A percentile compares a stretch with the other conserved stretches of the same genome.
Conservation (phyloP, 2,888 invertebrate species). For the Lasioglossum zephyrum region DNA sequence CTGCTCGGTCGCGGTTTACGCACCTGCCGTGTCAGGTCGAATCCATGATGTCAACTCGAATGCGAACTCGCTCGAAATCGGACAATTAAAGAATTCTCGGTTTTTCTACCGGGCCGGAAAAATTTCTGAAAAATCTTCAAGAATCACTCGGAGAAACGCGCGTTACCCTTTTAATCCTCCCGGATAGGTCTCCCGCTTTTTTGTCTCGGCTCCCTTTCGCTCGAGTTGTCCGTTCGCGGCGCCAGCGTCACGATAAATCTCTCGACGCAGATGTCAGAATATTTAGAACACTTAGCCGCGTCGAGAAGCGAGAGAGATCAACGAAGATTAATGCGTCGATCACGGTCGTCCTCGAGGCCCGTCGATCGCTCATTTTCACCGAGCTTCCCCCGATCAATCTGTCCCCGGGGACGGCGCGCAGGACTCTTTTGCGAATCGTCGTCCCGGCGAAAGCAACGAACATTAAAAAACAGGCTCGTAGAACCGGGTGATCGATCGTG, state of each 20-base stretch:
- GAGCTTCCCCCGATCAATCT: constrained; percentile 56
- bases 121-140: background rate
- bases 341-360: constrained; percentile 16
- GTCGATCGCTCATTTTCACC: constrained; percentile 45
- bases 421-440: constrained; percentile 55
- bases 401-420: constrained; percentile 10
- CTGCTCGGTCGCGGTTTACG: background rate
- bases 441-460: constrained; percentile 32
- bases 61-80: background rate
- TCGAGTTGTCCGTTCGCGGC: background rate
- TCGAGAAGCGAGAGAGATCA: constrained; percentile 40
- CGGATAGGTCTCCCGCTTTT: background rate
- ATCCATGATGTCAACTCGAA: background rate
- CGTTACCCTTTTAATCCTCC: constrained; percentile 16
- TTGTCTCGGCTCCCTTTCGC: background rate
- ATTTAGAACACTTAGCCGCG: constrained; percentile 43
- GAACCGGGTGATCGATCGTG: constrained; percentile 64
- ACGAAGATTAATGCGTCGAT: constrained; percentile 56
- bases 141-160: background rate
- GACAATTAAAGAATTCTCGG: background rate
- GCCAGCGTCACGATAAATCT: constrained; percentile 32
- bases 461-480: constrained; percentile 58
- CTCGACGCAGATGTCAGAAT: constrained; percentile 46
- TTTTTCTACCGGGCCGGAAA: background rate
- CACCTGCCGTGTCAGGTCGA: constrained; percentile 22